Conservation (phyloP, 2,797 vertebrate genomes). For the Bradypus variegatus region DNA sequence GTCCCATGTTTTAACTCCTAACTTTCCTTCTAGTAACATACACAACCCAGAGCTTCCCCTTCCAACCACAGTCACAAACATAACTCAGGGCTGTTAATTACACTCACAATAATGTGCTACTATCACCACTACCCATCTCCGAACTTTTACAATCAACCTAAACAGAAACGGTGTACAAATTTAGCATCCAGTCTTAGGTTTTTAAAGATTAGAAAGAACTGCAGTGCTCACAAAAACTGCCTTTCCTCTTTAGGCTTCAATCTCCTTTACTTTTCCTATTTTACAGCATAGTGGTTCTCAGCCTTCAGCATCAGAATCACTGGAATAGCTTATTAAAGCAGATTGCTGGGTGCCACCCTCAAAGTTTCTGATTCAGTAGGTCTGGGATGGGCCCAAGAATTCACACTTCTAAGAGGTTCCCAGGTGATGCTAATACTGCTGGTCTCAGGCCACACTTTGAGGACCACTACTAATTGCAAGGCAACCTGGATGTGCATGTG, state of each 20-base stretch:
- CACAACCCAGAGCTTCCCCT: no score
- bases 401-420: neutral
- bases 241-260: neutral
- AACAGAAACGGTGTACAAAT: no score
- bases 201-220: conserved; percentile 1
- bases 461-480: neutral
- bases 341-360: neutral
- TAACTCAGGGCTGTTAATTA: no score
- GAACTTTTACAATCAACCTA: no score
- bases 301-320: neutral
- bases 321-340: neutral
- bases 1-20: no score
- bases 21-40: no score
- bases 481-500: neutral
- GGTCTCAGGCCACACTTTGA: neutral
- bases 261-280: neutral
- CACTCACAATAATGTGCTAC: no score
- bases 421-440: neutral
- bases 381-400: neutral
- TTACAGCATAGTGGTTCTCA: neutral
- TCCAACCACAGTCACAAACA: no score
- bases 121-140: no score
- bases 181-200: neutral
- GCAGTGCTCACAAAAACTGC: neutral
- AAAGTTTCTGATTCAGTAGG: neutral